phyloP scores from a whole-genome alignment of 2,113 vertebrate species.

The Euleptes europaea region DNA sequence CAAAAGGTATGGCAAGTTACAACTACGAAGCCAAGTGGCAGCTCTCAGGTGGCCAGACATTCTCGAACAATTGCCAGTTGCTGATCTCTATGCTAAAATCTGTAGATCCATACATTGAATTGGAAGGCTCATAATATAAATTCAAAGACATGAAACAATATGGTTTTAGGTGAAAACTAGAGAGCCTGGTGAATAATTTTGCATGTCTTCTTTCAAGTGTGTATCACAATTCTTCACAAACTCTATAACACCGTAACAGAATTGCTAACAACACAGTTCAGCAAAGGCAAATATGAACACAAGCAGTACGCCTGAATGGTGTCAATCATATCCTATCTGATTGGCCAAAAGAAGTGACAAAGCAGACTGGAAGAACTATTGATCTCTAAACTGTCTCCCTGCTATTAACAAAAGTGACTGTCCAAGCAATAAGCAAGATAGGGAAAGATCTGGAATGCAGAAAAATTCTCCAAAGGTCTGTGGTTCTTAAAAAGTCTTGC shows the following conservation, averaged over 20 bases:
- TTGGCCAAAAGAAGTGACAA: neutral
- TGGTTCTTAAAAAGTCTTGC: neutral
- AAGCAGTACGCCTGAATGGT: neutral
- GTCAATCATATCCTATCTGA: neutral
- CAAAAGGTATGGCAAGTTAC: too few species aligned
- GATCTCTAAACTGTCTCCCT: neutral
- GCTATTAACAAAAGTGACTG: neutral
- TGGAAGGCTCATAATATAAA: too few species aligned
- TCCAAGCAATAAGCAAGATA: neutral
- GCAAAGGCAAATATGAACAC: neutral
- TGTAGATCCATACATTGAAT: too few species aligned
- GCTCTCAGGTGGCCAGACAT: neutral
- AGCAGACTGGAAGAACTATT: conserved; percentile 3
- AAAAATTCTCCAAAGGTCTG: neutral
- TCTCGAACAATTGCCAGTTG: neutral
- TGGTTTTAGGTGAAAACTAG: neutral
- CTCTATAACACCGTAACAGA: neutral
- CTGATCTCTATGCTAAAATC: neutral
- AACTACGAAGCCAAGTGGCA: neutral
- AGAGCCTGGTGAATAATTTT: neutral
- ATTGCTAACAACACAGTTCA: neutral
- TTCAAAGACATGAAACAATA: neutral
- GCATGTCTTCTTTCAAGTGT: neutral
- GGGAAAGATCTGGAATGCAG: neutral
- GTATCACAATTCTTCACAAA: too few species aligned